Conservation (phyloP, 2,797 vertebrate genomes). For the Chelon auratus region DNA sequence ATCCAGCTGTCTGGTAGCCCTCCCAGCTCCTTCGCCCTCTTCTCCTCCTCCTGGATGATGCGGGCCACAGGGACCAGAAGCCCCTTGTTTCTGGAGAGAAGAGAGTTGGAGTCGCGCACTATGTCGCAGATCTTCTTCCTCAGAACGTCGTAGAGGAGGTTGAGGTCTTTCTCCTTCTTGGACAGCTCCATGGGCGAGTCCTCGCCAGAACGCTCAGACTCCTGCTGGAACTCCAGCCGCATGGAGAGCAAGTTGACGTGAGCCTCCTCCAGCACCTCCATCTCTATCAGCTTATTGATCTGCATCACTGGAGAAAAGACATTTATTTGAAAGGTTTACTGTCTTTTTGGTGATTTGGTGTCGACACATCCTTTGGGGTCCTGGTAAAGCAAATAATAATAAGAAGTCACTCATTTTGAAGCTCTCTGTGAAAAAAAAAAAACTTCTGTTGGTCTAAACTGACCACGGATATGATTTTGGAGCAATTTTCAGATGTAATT, state of each 20-base stretch:
- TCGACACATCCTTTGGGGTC: too few relatives aligned
- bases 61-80: slow-evolving; percentile 77
- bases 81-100: slow-evolving; percentile 67
- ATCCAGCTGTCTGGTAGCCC: slow-evolving; percentile 85
- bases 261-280: slow-evolving; percentile 86
- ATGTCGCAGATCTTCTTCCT: slow-evolving; percentile 74
- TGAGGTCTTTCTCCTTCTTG: slow-evolving; percentile 88
- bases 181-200: slow-evolving; percentile 74
- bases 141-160: slow-evolving; percentile 86
- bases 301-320: slow-evolving; percentile 85
- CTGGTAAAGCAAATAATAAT: too few relatives aligned
- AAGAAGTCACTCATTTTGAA: too few relatives aligned
- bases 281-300: slow-evolving; percentile 89
- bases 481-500: too few relatives aligned
- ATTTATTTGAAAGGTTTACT: not conserved
- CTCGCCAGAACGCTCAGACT: slow-evolving; percentile 56
- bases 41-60: slow-evolving; percentile 88
- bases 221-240: slow-evolving; percentile 81
- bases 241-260: slow-evolving; percentile 85
- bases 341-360: too few relatives aligned
- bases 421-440: too few relatives aligned
- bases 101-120: slow-evolving; percentile 82
- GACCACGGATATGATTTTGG: too few relatives aligned
- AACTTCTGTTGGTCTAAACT: too few relatives aligned
- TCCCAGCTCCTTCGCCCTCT: slow-evolving; percentile 39